Conservation (phyloP, 2,888 invertebrate species). For the Ametastegia equiseti region DNA sequence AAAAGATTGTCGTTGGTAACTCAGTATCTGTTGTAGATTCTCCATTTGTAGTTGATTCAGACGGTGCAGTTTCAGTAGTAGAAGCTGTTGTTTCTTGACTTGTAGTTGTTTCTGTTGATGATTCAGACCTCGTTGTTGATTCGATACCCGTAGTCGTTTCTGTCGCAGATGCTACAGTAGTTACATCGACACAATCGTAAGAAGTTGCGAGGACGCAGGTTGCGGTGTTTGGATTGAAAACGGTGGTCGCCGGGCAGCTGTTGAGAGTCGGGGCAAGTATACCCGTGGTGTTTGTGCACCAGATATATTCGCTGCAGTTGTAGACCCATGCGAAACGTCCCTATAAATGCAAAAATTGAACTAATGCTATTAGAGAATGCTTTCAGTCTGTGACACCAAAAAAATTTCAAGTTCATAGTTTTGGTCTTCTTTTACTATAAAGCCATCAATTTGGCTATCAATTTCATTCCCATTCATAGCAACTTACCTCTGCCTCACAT, state of each 20-base stretch:
- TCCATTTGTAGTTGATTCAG: neutral
- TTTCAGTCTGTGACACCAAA: neutral
- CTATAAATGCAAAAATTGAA: neutral
- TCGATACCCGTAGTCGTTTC: neutral
- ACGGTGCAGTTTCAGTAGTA: neutral
- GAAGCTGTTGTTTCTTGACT: neutral
- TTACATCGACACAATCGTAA: neutral
- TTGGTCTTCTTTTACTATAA: neutral
- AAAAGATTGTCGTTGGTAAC: no score
- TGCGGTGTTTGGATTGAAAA: conserved; percentile 29
- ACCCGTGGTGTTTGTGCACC: conserved; percentile 28
- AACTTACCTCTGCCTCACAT: neutral
- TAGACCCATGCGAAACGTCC: conserved; percentile 21
- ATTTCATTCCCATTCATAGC: neutral
- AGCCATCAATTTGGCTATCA: neutral
- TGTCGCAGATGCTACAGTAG: neutral
- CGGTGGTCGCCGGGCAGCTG: conserved; percentile 28
- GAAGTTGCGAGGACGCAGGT: conserved; percentile 19
- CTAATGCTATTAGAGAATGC: neutral
- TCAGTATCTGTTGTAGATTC: conserved; percentile 2
- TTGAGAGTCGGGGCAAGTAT: neutral
- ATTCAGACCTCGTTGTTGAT: neutral
- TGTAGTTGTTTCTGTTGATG: neutral
- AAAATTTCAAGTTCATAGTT: neutral
- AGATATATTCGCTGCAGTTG: conserved; percentile 22